Percentiles rank a stretch among this genome's conserved stretches.
Evolutionary conservation across 2,888 invertebrate species (phyloP).

Genomic region (Theodoxus fluviatilis): DNA sequence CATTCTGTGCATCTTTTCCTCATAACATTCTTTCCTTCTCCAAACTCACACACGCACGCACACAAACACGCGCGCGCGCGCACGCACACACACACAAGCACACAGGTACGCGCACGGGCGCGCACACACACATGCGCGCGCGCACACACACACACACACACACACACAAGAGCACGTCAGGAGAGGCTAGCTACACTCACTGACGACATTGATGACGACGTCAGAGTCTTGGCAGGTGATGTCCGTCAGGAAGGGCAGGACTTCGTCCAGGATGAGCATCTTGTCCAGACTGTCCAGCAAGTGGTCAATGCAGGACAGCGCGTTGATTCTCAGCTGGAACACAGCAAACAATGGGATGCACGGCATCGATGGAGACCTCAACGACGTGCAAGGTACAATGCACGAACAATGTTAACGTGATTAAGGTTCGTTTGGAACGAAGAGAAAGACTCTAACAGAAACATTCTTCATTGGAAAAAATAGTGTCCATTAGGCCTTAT

Average conservation of each 20-base stretch:
- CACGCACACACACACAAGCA: background rate
- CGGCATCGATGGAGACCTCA: no score
- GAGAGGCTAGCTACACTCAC: constrained; percentile 74
- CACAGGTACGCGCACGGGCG: background rate
- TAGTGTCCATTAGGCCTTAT: no score
- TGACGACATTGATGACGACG: constrained; percentile 86
- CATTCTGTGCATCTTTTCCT: background rate
- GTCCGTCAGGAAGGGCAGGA: constrained; percentile 85
- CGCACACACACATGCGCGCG: background rate
- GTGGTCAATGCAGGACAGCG: constrained; percentile 72
- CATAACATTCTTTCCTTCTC: no score
- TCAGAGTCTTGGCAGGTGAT: constrained; percentile 88
- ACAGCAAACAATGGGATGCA: no score
- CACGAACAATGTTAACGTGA: no score
- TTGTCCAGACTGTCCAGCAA: constrained; percentile 85
- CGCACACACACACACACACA: background rate
- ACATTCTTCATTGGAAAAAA: no score
- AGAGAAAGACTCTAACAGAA: no score
- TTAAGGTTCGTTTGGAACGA: no score
- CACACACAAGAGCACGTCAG: background rate
- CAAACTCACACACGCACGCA: no score
- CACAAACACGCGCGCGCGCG: background rate
- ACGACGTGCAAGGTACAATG: no score
- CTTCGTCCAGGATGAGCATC: constrained; percentile 86
- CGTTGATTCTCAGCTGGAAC: constrained; percentile 64